These are phyloP conservation scores for Eristalinus aeneus DNA, from an alignment of 2,888 invertebrate species.

Conservation along the genomic window DNA sequence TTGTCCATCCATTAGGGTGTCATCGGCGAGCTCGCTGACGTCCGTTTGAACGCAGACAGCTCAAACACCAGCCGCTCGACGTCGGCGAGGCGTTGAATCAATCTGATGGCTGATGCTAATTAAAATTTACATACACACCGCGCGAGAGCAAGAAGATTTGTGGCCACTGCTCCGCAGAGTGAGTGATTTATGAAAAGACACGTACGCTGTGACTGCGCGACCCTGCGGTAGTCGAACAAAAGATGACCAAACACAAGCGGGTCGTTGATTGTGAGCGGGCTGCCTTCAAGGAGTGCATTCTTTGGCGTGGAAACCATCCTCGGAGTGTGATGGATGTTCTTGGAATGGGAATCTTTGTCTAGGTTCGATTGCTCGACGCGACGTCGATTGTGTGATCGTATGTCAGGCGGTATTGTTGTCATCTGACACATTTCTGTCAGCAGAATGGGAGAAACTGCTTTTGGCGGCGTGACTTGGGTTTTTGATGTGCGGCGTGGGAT, in stretches of 20 bases:
- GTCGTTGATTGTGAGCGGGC: slow-evolving; percentile 31
- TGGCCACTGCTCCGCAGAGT: background rate
- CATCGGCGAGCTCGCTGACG: background rate
- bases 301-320: background rate
- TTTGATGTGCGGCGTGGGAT: background rate
- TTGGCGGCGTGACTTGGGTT: background rate
- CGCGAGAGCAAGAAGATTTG: slow-evolving; percentile 6
- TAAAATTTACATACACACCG: slow-evolving; percentile 20
- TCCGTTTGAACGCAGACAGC: background rate
- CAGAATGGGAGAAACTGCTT: slow-evolving; percentile 40
- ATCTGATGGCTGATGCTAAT: slow-evolving; percentile 1
- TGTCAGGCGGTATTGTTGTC: slow-evolving; percentile 27
- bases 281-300: slow-evolving; percentile 28
- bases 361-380: slow-evolving; percentile 50
- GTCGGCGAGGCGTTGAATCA: background rate
- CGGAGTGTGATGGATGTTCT: slow-evolving; percentile 11
- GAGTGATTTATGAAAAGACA: slow-evolving; percentile 39
- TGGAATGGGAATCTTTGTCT: background rate
- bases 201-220: background rate
- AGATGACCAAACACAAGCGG: slow-evolving; percentile 18
- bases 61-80: no score
- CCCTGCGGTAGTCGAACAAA: slow-evolving; percentile 47
- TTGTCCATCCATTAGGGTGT: background rate
- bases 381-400: background rate
- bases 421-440: slow-evolving; percentile 63